Base-by-base conservation (phyloP, 2,888 invertebrate genomes). In the Temnothorax ravouxi region DNA sequence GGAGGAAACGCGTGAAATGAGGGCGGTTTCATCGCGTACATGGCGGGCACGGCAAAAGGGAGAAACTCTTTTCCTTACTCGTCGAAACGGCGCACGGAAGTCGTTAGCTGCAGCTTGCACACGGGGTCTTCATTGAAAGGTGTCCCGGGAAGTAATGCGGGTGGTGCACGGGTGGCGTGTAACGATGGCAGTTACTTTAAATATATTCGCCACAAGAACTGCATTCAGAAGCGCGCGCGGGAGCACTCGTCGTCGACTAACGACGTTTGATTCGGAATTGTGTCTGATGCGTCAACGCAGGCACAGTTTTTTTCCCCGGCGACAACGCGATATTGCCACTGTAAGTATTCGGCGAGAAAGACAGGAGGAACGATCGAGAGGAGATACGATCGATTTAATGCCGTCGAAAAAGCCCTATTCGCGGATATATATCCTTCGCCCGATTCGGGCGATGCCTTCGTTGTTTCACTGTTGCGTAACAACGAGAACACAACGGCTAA, bases 21-120 rank as follows among this genome's bases (percentile, higher is more conserved):
- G 21, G 34, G n/a, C 9, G 29, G 41, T 59, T 69, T 59, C 38
- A 61, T 21, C 21, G 56, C 69, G 6, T 56, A 2, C 15, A 79
- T 52, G 59, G 44, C 29, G 25, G 18, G 2, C 11, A n/a, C 18
- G 47, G 18, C 3, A 13, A 69, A 69, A 79, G 38, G 9, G 25
- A 59, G 59, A 69, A 69, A 79, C 38, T 79, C 69, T 59, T 69
- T 69, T 69, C 59, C 59, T 69, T 59, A 47, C 18, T 79, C 69
- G 59, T 59, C 47, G 59, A 59, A 79, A 69, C 34, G 52, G 38
- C 82, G 76, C 59, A 25, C 38, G 72, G 62, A 54, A 84, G 79
- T 87, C 88, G 87, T 89, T 89, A 88, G 85, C 84, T 84, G 87
- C 89, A 89, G 79, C 84, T 88, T 85, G 83, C 82, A 84, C 80